Conservation (phyloP, 2,888 invertebrate genomes). For the Leptogaster cylindrica region DNA sequence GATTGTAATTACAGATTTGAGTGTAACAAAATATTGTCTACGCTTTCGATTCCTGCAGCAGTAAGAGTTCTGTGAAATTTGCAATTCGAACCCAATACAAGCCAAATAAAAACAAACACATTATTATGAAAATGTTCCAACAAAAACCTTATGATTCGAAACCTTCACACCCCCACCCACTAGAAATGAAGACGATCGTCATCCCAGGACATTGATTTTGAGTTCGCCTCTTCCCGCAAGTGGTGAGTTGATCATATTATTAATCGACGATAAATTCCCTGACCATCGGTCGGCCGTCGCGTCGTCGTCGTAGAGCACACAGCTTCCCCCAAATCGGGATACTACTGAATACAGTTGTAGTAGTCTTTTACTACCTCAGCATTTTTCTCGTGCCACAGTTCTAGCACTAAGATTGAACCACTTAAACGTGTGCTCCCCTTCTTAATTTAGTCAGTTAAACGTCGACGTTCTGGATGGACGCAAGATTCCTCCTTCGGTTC, state of each 20-base stretch:
- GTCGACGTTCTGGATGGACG: constrained; percentile 44
- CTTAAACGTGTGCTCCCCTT: constrained; percentile 29
- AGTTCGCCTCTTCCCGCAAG: neutral
- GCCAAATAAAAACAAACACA: no score
- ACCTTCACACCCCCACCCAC: neutral
- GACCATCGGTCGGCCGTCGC: no score
- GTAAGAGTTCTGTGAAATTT: no score
- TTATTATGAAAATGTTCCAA: no score
- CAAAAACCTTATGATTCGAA: neutral
- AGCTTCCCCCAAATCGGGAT: neutral
- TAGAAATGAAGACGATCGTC: neutral
- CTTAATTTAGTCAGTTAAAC: constrained; percentile 44
- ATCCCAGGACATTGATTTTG: neutral
- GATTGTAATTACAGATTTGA: no score
- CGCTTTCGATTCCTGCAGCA: no score
- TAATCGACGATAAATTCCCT: constrained; percentile 16
- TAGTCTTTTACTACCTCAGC: constrained; percentile 31
- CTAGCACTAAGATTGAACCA: constrained; percentile 18
- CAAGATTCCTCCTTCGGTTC: constrained; percentile 39
- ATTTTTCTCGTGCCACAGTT: constrained; percentile 8
- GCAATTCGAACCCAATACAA: no score
- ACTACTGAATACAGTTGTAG: neutral
- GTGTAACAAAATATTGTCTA: no score
- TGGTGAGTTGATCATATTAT: constrained; percentile 24
- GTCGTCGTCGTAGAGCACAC: neutral